phyloP scores from a whole-genome alignment of 2,888 invertebrate genomes.

The Agrochola circellaris region DNA sequence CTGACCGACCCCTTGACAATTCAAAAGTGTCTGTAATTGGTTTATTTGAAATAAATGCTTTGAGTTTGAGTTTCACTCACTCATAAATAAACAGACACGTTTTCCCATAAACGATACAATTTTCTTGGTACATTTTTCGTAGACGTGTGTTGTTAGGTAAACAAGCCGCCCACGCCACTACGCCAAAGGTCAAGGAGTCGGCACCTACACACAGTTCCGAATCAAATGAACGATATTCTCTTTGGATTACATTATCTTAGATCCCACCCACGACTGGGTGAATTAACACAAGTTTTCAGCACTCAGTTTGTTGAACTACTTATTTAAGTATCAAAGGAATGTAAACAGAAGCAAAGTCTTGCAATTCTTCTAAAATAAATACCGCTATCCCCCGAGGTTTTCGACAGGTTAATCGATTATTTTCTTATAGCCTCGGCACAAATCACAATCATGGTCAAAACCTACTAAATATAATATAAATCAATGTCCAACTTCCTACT shows the following conservation, averaged over 20 bases:
- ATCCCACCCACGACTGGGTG: conserved; percentile 52
- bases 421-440: conserved; percentile 25
- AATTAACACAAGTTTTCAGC: conserved; percentile 20
- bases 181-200: conserved; percentile 71
- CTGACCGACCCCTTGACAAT: too few species aligned
- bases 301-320: conserved; percentile 23
- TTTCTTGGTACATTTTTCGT: conserved; percentile 35
- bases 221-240: conserved; percentile 63
- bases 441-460: conserved; percentile 53
- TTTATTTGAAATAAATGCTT: too few species aligned
- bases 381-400: not conserved
- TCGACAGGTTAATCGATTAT: conserved; percentile 13
- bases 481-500: conserved; percentile 69
- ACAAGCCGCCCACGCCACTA: conserved; percentile 64
- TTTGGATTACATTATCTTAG: conserved; percentile 62
- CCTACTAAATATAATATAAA: conserved; percentile 47
- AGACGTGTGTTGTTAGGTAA: conserved; percentile 56
- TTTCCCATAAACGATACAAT: conserved; percentile 48
- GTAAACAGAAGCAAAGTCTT: conserved; percentile 10
- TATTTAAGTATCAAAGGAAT: conserved; percentile 15
- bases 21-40: too few species aligned
- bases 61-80: too few species aligned
- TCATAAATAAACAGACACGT: conserved; percentile 22
- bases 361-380: conserved; percentile 2
- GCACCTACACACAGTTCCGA: conserved; percentile 64